A percentile compares a stretch with the other conserved stretches of the same genome.
Evolutionary conservation across 2,113 vertebrate species (phyloP).

Genomic region (Calyptomena viridis): DNA sequence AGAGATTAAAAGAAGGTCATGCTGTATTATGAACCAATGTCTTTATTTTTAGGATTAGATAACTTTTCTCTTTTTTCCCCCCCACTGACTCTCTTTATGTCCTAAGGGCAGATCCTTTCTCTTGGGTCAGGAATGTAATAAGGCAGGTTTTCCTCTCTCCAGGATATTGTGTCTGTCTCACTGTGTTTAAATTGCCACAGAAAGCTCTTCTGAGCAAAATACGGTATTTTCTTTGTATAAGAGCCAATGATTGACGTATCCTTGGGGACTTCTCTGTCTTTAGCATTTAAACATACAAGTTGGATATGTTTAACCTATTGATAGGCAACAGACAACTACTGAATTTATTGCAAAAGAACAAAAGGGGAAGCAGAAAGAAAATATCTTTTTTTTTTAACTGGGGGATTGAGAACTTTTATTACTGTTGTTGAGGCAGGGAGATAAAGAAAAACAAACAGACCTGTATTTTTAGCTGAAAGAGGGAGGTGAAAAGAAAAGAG

Average conservation of each 20-base stretch:
- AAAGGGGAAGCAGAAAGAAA: background rate
- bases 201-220: conserved; percentile 81
- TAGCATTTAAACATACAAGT: conserved; percentile 69
- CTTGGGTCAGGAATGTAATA: conserved; percentile 87
- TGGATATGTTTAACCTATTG: conserved; percentile 69
- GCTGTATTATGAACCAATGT: conserved; percentile 61
- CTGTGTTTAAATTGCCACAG: conserved; percentile 82
- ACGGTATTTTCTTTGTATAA: conserved; percentile 82
- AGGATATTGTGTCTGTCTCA: conserved; percentile 90
- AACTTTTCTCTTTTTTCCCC: conserved; percentile 31
- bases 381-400: background rate
- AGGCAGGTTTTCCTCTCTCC: conserved; percentile 81
- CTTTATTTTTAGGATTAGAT: conserved; percentile 76
- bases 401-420: background rate
- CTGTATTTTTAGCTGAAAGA: background rate
- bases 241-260: conserved; percentile 82
- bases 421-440: background rate
- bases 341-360: conserved; percentile 21
- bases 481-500: background rate
- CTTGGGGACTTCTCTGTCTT: conserved; percentile 74
- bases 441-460: background rate
- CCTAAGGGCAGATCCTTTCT: conserved; percentile 76
- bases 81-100: conserved; percentile 62
- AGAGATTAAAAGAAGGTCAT: conserved; percentile 69
- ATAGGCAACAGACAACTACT: conserved; percentile 15